Evolutionary conservation across 2,797 vertebrate genomes (phyloP), one percentile per base, ranked within the genome.

Genomic region (Pygocentrus nattereri): DNA sequence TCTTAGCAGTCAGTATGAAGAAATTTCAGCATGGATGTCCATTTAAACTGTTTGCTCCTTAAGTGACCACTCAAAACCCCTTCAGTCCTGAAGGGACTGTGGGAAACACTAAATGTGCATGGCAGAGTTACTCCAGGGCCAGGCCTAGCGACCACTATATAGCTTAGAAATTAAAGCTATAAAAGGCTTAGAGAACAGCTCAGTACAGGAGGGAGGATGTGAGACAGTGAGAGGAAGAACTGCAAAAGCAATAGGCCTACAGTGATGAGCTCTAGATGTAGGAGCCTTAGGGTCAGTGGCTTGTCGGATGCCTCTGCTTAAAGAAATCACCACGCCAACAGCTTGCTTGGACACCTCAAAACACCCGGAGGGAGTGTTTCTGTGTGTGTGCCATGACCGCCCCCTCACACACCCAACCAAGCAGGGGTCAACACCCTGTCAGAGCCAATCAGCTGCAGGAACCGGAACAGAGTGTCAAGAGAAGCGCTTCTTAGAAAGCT

Each of bases 121-220:
- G 41, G 41, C 11, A 12, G n/a, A n/a, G n/a, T n/a, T n/a, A n/a
- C n/a, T n/a, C n/a, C n/a, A n/a, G n/a, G n/a, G n/a, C n/a, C n/a
- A n/a, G n/a, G n/a, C n/a, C n/a, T n/a, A n/a, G n/a, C n/a, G n/a
- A n/a, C n/a, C n/a, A n/a, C n/a, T n/a, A n/a, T n/a, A n/a, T n/a
- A n/a, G n/a, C n/a, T n/a, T n/a, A n/a, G n/a, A n/a, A n/a, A n/a
- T n/a, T n/a, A n/a, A n/a, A n/a, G n/a, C n/a, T 41, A 41, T 4
- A 41, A 41, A 41, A 4, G 10, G 41, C 21, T 23, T 58, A 19
- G 27, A 54, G 44, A 27, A 47, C 25, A 86, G 96, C 97, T 93
- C 97, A 97, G 88, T 96, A 97, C 89, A 4, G 78, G 75, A 49
- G 85, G 49, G 50, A 85, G 64, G 23, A 62, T 56, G 21, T 21